Evolutionary conservation across 2,888 invertebrate genomes (phyloP), one percentile per base, ranked within the genome.

Genomic region (Macaria notata): DNA sequence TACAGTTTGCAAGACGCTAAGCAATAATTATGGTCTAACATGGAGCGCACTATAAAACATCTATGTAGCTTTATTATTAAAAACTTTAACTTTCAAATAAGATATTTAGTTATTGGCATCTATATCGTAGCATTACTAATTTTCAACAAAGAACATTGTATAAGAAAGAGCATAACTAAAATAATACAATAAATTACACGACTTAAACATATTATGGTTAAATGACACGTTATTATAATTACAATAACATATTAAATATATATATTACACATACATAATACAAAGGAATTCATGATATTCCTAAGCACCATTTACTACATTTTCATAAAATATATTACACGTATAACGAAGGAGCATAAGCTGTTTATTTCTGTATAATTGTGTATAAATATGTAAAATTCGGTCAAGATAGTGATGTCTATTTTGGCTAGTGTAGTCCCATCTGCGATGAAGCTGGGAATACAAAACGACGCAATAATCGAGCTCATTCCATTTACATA

Each of bases 401-500:
- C 33, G 33, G 31, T 52, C 31, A 36, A 41, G 39, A 46, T 51
- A 54, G 45, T 31, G 52, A 41, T 50, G 59, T 57, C 56, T 61
- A 61, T 61, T 59, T 53, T 56, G 44, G 58, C 54, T 56, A 56
- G 49, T 29, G 44, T 31, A 8, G 53, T 50, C 46, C 53, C 56
- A 56, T 56, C 46, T 56, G 60, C 56, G 43, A 56, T 49, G 49
- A 38, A 53, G 53, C 53, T 31, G 46, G 49, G 44, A 56, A 43
- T 53, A 41, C 44, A 61, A 65, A 66, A 66, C 66, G 65, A 67
- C 68, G 65, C 61, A 58, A 68, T 61, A 53, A 61, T 64, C 50
- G 33, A 49, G 50, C 50, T 49, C 47, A 54, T 56, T 49, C 44
- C 59, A 64, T 72, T 71, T 70, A 71, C 58, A 66, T 72, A 69